Conservation (phyloP, 1,140 invertebrate species). For the Drosophila paulistorum region DNA sequence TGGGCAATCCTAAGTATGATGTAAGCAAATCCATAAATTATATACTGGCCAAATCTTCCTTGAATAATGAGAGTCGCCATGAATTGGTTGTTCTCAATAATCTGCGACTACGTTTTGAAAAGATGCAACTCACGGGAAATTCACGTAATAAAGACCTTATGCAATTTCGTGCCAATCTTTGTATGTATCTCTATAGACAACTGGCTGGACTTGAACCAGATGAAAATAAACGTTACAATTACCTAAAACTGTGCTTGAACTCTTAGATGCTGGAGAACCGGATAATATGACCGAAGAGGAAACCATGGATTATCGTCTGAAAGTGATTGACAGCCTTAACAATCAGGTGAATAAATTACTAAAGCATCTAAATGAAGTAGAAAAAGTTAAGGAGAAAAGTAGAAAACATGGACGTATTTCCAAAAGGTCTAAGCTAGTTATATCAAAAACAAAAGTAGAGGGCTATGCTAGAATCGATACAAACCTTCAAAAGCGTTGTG, state of each 20-base stretch:
- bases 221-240: neutral
- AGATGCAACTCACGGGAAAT: neutral
- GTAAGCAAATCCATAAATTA: neutral
- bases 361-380: neutral
- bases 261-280: slow-evolving; percentile 15
- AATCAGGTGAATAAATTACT: neutral
- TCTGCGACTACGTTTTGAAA: slow-evolving; percentile 22
- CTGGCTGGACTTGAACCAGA: slow-evolving; percentile 19
- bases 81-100: slow-evolving; percentile 21
- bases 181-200: slow-evolving; percentile 39
- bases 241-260: slow-evolving; percentile 29
- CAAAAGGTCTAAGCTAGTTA: neutral
- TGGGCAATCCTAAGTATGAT: slow-evolving; percentile 21
- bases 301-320: neutral
- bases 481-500: neutral
- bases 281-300: neutral
- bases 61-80: too few species aligned
- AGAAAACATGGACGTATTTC: too few species aligned
- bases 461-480: neutral
- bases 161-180: slow-evolving; percentile 17
- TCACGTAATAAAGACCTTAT: neutral
- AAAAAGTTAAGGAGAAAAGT: neutral
- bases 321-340: slow-evolving; percentile 15
- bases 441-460: neutral
- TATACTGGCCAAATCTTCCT: neutral